Conservation (phyloP, 2,797 vertebrate genomes). For the Trichosurus vulpecula region DNA sequence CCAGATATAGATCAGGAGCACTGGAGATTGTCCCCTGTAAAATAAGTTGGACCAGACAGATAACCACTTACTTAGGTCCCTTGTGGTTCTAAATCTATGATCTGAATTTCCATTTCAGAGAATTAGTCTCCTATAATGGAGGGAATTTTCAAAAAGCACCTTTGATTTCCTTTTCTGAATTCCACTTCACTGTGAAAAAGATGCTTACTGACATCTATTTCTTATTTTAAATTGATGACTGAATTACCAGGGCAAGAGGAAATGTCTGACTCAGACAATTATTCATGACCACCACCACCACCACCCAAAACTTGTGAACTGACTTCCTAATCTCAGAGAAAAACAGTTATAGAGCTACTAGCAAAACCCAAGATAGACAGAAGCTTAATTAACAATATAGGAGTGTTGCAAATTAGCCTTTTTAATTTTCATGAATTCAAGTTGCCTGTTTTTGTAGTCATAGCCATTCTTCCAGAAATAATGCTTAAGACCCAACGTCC, state of each 20-base stretch:
- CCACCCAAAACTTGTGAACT: background rate
- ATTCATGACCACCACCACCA: background rate
- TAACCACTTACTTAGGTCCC: background rate
- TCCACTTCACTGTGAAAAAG: background rate
- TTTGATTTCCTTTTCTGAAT: slow-evolving; percentile 36
- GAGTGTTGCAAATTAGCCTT: background rate
- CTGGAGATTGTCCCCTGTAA: background rate
- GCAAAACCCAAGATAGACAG: background rate
- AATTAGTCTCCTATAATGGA: slow-evolving; percentile 18
- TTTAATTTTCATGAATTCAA: background rate
- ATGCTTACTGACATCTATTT: background rate
- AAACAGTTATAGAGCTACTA: background rate
- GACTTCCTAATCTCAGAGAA: background rate
- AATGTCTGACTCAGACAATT: background rate
- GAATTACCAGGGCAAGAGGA: background rate
- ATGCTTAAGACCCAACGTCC: background rate
- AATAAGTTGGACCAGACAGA: background rate
- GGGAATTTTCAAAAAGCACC: slow-evolving; percentile 32
- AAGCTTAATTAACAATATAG: background rate
- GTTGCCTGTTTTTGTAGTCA: background rate
- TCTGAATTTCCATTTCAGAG: background rate
- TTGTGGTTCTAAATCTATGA: background rate
- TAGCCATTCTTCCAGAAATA: background rate
- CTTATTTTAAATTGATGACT: background rate
- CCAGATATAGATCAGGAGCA: background rate